phyloP scores from a whole-genome alignment of 2,888 invertebrate species.

The Drosophila parthenogenetica region DNA sequence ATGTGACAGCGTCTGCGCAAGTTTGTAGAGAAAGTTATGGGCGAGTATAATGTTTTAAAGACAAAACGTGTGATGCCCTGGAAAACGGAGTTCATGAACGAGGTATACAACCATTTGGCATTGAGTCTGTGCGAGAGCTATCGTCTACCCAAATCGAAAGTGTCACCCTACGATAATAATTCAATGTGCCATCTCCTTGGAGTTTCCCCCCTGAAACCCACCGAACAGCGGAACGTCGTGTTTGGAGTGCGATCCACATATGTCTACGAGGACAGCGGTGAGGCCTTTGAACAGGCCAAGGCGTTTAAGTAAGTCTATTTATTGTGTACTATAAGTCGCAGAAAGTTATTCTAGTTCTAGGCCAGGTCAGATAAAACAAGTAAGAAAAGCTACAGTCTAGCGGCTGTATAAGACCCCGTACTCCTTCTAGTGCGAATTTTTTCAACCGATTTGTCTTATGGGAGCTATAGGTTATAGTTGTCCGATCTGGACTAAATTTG shows the following conservation, averaged over 20 bases:
- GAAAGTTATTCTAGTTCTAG: too few relatives aligned
- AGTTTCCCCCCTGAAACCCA: constrained; percentile 33
- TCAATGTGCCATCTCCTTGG: constrained; percentile 58
- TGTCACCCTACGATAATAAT: constrained; percentile 57
- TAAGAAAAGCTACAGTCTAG: too few relatives aligned
- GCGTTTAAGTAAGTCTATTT: constrained; percentile 48
- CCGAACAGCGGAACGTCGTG: constrained; percentile 25
- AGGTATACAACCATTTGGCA: constrained; percentile 72
- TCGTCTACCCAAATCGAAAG: constrained; percentile 37
- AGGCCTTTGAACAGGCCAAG: constrained; percentile 18
- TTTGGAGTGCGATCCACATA: constrained; percentile 57
- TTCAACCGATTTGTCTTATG: too few relatives aligned
- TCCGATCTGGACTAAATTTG: too few relatives aligned
- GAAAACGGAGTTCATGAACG: constrained; percentile 70
- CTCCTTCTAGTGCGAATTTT: too few relatives aligned
- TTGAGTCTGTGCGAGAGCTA: constrained; percentile 58
- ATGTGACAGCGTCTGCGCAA: constrained; percentile 48
- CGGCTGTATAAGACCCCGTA: too few relatives aligned
- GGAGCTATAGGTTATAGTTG: too few relatives aligned
- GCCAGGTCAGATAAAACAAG: too few relatives aligned
- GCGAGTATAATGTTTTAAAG: constrained; percentile 63
- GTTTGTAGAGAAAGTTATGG: constrained; percentile 65
- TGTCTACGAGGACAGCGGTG: constrained; percentile 11
- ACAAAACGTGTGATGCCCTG: constrained; percentile 70
- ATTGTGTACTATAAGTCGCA: too few relatives aligned